Percentiles rank a stretch among this genome's conserved stretches.
Conservation (phyloP, 2,888 invertebrate species). For the Sinopyrophorus schimmeli region DNA sequence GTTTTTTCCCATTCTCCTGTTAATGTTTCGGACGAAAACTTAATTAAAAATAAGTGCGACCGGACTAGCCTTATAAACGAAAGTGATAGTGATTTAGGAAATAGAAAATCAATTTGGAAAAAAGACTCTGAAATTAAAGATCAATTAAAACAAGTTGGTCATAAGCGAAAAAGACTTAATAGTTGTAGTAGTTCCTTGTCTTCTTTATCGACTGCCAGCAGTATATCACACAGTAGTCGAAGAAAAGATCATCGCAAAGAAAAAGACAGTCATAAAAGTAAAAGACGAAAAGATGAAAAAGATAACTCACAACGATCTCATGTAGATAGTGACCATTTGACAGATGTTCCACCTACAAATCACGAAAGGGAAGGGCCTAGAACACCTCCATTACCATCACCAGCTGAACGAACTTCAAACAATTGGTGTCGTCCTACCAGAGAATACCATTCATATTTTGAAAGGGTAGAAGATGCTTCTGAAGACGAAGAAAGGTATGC, state of each 20-base stretch:
- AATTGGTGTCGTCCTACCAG: conserved; percentile 39
- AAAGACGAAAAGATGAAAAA: conserved; percentile 49
- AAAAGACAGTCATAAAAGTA: conserved; percentile 46
- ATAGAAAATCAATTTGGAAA: conserved; percentile 32
- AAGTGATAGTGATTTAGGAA: conserved; percentile 37
- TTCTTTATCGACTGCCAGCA: conserved; percentile 52
- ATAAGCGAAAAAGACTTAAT: conserved; percentile 52
- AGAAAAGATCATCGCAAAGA: conserved; percentile 42
- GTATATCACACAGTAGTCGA: conserved; percentile 46
- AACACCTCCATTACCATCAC: conserved; percentile 38
- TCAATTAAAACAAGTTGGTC: conserved; percentile 30
- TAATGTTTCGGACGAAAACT: conserved; percentile 32
- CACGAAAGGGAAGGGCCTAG: conserved; percentile 65
- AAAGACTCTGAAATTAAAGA: conserved; percentile 29
- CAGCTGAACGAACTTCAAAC: conserved; percentile 30
- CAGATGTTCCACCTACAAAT: conserved; percentile 61
- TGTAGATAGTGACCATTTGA: conserved; percentile 43
- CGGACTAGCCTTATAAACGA: conserved; percentile 35
- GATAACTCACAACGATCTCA: conserved; percentile 46
- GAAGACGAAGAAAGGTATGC: conserved; percentile 67
- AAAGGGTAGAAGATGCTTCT: conserved; percentile 63
- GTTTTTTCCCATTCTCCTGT: conserved; percentile 22
- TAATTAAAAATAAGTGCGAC: conserved; percentile 34
- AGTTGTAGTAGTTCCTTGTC: conserved; percentile 53
- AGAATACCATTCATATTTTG: conserved; percentile 73